phyloP scores from a whole-genome alignment of 2,797 vertebrate species.

The Lepidocolaptes lacrymiger region DNA sequence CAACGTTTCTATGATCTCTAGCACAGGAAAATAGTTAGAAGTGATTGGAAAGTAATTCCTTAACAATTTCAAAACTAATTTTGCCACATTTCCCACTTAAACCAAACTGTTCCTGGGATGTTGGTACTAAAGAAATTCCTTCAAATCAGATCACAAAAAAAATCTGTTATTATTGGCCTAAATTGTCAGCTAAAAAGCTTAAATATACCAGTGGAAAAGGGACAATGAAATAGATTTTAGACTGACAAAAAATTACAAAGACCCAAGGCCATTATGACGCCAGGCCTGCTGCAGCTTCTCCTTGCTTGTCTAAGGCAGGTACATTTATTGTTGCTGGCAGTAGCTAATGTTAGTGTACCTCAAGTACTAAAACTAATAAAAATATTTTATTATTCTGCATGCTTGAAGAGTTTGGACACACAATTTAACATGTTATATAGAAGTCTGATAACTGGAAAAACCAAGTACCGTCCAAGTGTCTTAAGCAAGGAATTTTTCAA shows the following conservation, averaged over 20 bases:
- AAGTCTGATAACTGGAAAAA: not conserved
- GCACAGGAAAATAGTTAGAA: not conserved
- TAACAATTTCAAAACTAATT: not conserved
- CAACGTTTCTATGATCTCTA: not conserved
- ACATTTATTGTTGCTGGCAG: not conserved
- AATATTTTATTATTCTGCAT: not conserved
- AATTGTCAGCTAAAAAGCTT: not conserved
- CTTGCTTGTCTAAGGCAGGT: not conserved
- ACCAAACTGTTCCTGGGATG: not conserved
- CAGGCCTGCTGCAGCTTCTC: not conserved
- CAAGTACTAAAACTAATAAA: not conserved
- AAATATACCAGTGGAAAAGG: not conserved
- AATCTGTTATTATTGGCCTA: not conserved
- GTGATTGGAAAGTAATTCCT: not conserved
- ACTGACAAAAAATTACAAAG: not conserved
- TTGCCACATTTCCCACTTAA: not conserved
- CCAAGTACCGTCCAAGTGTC: not conserved
- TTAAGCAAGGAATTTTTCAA: not conserved
- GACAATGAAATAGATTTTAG: not conserved
- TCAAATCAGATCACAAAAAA: not conserved
- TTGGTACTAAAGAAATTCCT: not conserved
- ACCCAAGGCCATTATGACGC: not conserved
- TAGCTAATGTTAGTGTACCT: not conserved
- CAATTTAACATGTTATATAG: not conserved
- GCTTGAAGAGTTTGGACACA: not conserved